Percentiles rank a stretch among this genome's conserved stretches.
Evolutionary conservation across 35 echinoderm and acorn worm species (phyloP).

Genomic region (Diadema setosum): DNA sequence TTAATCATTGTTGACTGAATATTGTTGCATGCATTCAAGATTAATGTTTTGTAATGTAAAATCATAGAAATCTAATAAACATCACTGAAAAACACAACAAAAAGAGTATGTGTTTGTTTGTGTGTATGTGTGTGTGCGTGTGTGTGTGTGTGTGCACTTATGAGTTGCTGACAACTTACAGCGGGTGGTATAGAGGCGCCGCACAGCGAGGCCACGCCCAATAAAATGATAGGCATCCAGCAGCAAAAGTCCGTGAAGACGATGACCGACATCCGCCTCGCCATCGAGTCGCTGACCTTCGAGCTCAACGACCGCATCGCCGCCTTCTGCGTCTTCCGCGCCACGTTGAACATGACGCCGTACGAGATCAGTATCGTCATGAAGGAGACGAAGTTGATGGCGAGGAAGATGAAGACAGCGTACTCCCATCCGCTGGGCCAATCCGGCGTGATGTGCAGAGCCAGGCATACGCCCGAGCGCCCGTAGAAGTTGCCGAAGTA

Average conservation of each 20-base stretch:
- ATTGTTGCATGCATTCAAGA: background rate
- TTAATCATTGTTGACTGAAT: background rate
- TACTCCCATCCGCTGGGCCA: constrained; percentile 89
- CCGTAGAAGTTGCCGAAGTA: constrained; percentile 97
- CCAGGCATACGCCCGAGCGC: constrained; percentile 85
- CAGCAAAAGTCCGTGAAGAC: constrained; percentile 94
- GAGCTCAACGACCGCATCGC: constrained; percentile 50
- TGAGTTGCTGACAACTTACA: constrained; percentile 18
- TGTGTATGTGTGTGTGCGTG: no score
- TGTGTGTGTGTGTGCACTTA: background rate
- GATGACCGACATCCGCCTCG: constrained; percentile 88
- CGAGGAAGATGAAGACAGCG: constrained; percentile 82
- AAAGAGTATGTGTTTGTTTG: no score
- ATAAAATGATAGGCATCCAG: constrained; percentile 94
- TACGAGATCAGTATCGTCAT: constrained; percentile 76
- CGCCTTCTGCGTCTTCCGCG: constrained; percentile 76
- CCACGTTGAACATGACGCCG: constrained; percentile 91
- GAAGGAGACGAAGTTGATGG: constrained; percentile 82
- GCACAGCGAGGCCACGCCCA: constrained; percentile 74
- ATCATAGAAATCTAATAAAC: background rate
- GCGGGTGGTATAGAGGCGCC: constrained; percentile 72
- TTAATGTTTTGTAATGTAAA: background rate
- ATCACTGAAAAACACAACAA: background rate
- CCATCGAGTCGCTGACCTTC: constrained; percentile 80
- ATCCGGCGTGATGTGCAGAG: constrained; percentile 84